These are phyloP conservation scores for Brachymystax lenok DNA, from an alignment of 2,797 vertebrate species.

Conservation along the genomic window DNA sequence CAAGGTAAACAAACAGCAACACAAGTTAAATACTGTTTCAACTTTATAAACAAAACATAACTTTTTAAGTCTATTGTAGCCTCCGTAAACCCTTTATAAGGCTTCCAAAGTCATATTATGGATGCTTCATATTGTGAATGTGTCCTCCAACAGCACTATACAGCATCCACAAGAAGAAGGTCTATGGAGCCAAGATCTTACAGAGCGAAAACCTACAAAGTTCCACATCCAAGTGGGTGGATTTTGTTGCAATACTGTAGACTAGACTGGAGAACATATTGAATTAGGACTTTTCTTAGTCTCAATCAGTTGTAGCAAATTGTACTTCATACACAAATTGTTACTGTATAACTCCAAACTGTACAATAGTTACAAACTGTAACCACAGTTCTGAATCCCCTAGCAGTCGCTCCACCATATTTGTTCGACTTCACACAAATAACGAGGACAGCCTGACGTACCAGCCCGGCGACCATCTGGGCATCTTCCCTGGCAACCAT, in stretches of 20 bases:
- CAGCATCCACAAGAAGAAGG: constrained; percentile 91
- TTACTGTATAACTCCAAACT: not conserved
- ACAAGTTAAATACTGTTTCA: not conserved
- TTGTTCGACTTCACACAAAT: constrained; percentile 89
- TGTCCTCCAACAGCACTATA: constrained; percentile 79
- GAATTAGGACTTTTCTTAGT: not conserved
- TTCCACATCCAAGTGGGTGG: constrained; percentile 89
- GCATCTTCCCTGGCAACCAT: constrained; percentile 92
- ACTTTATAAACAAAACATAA: not conserved
- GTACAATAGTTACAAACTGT: not conserved
- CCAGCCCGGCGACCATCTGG: constrained; percentile 94
- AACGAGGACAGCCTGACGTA: constrained; percentile 88
- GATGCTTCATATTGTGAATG: constrained; percentile 6
- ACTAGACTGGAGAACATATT: not conserved
- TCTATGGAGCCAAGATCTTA: constrained; percentile 88
- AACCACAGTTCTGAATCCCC: constrained; percentile 1
- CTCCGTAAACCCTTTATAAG: constrained; percentile 11
- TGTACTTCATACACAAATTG: not conserved
- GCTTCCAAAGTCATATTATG: not conserved
- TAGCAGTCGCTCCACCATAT: constrained; percentile 92
- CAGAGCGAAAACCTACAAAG: constrained; percentile 91
- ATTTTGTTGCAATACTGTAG: not conserved
- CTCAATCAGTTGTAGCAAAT: not conserved
- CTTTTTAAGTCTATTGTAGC: not conserved
- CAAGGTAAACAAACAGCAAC: not conserved